These are phyloP conservation scores for Hyperopisus bebe DNA, from an alignment of 2,113 vertebrate genomes.

Conservation along the genomic window DNA sequence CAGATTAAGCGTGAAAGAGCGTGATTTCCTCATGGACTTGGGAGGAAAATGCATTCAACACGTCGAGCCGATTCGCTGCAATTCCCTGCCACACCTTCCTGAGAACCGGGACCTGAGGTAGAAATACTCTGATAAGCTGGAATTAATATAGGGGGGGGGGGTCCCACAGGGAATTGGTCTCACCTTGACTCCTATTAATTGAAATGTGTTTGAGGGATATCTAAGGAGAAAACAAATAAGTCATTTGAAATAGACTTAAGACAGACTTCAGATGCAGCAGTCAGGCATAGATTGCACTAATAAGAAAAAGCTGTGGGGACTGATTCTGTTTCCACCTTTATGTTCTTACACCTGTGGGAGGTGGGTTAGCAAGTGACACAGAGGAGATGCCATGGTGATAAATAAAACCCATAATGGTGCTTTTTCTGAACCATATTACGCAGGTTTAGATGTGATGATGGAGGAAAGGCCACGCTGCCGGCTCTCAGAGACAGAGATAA, in stretches of 20 bases:
- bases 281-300: neutral
- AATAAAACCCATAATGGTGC: neutral
- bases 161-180: neutral
- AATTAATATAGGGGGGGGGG: neutral
- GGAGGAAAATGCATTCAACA: slow-evolving; percentile 14
- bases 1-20: slow-evolving; percentile 14
- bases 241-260: neutral
- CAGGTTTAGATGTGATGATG: neutral
- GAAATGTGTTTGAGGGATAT: neutral
- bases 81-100: slow-evolving; percentile 7
- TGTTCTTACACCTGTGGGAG: neutral
- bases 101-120: neutral
- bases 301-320: neutral
- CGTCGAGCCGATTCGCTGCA: neutral
- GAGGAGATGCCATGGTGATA: neutral
- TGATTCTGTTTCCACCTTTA: neutral
- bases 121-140: neutral
- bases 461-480: neutral
- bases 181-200: neutral
- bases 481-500: neutral
- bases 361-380: neutral
- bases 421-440: neutral
- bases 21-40: neutral
- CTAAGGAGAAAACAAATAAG: neutral
- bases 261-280: neutral